A percentile compares a stretch with the other conserved stretches of the same genome.
Conservation (phyloP, 2,888 invertebrate genomes). For the Machimus rusticus region DNA sequence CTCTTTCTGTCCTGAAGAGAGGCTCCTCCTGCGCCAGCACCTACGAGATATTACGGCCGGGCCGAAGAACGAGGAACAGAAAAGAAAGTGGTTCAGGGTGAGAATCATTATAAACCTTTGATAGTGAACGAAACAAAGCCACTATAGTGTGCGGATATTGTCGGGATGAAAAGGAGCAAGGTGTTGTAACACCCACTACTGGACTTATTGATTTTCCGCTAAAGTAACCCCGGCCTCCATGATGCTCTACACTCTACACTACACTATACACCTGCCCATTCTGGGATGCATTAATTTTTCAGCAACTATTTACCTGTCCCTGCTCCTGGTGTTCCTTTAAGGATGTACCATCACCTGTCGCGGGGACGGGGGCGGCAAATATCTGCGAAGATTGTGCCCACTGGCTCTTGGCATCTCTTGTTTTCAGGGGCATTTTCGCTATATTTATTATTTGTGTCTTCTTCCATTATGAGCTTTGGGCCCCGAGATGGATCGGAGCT, state of each 20-base stretch:
- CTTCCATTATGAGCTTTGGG: background rate
- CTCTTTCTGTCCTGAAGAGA: background rate
- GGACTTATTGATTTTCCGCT: slow-evolving; percentile 12
- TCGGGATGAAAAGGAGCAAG: slow-evolving; percentile 3
- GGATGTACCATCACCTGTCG: background rate
- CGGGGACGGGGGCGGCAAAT: background rate
- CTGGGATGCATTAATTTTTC: slow-evolving; percentile 9
- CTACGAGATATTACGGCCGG: background rate
- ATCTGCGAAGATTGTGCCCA: background rate
- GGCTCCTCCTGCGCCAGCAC: background rate
- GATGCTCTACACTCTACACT: background rate
- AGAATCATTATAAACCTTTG: slow-evolving; percentile 21
- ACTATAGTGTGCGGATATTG: background rate
- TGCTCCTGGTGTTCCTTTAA: background rate
- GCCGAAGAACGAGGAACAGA: slow-evolving; percentile 1
- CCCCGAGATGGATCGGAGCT: background rate
- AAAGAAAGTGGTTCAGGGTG: slow-evolving; percentile 38
- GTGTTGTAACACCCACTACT: background rate
- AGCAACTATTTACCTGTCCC: background rate
- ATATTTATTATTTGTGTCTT: background rate
- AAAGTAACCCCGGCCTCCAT: slow-evolving; percentile 5
- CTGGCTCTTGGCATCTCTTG: background rate
- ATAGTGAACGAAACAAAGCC: slow-evolving; percentile 11
- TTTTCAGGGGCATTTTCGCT: background rate
- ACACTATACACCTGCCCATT: background rate